Percentiles rank a stretch among this genome's conserved stretches.
Conservation (phyloP, 2,113 vertebrate species). For the Solea senegalensis region DNA sequence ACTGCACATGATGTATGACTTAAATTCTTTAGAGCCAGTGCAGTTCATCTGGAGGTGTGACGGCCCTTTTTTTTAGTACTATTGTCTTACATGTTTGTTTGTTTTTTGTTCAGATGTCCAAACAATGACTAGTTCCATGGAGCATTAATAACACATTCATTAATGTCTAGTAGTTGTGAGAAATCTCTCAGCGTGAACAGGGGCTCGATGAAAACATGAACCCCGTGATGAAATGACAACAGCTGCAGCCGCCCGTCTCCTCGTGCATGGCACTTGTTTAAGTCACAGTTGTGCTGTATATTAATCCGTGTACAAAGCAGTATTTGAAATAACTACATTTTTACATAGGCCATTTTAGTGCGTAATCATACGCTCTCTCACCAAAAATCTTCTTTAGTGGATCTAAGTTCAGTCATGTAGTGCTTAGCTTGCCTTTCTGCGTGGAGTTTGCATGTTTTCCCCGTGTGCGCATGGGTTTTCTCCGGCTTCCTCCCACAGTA, state of each 20-base stretch:
- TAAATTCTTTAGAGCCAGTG: slow-evolving; percentile 17
- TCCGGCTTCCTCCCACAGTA: too few relatives aligned
- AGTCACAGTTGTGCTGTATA: too few relatives aligned
- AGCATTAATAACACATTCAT: slow-evolving; percentile 57
- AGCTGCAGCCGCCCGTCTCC: slow-evolving; percentile 18
- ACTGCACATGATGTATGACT: slow-evolving; percentile 42
- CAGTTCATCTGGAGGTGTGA: neutral
- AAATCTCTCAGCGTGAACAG: slow-evolving; percentile 67
- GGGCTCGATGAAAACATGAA: slow-evolving; percentile 58
- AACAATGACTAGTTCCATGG: slow-evolving; percentile 60
- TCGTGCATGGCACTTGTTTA: slow-evolving; percentile 7
- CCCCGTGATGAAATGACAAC: slow-evolving; percentile 52
- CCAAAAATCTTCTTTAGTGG: too few relatives aligned
- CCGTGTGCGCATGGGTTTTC: too few relatives aligned
- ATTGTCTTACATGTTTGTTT: slow-evolving; percentile 32
- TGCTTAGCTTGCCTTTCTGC: too few relatives aligned
- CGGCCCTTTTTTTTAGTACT: slow-evolving; percentile 10
- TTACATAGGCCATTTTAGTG: too few relatives aligned
- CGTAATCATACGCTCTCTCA: too few relatives aligned
- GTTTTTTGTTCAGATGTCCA: slow-evolving; percentile 51
- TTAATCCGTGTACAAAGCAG: too few relatives aligned
- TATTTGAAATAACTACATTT: too few relatives aligned
- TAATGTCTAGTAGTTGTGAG: slow-evolving; percentile 60
- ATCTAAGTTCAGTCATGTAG: too few relatives aligned
- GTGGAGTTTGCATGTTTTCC: too few relatives aligned